Conservation (phyloP, 2,797 vertebrate genomes). For the Coccyzus lansbergi region DNA sequence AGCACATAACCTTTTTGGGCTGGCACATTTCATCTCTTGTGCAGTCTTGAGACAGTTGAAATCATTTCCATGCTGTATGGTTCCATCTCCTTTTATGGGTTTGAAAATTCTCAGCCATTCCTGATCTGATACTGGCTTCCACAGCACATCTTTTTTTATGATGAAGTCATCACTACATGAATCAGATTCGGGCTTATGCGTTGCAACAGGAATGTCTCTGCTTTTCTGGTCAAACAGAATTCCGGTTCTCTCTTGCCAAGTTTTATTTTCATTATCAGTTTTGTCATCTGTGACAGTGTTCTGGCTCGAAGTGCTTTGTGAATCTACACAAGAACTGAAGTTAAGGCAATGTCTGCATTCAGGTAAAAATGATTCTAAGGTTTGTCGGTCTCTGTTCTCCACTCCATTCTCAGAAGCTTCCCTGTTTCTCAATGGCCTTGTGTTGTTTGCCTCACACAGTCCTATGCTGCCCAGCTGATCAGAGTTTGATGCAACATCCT, state of each 20-base stretch:
- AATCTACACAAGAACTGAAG: not conserved
- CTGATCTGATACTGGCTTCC: conserved; percentile 30
- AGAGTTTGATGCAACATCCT: conserved; percentile 20
- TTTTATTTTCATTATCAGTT: not conserved
- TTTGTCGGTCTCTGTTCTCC: not conserved
- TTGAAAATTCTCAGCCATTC: conserved; percentile 76
- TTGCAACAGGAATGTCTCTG: not conserved
- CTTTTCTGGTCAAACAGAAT: not conserved
- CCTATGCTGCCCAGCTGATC: conserved; percentile 40
- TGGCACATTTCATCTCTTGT: not conserved
- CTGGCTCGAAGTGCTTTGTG: not conserved
- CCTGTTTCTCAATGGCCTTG: not conserved
- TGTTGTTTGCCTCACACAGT: not conserved
- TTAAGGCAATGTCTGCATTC: conserved; percentile 1
- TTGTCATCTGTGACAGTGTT: not conserved
- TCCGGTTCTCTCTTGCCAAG: not conserved
- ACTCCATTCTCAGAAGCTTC: not conserved
- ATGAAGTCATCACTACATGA: not conserved
- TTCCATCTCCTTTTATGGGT: conserved; percentile 13
- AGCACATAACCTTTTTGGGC: conserved; percentile 45
- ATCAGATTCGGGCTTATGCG: not conserved
- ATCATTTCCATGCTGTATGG: not conserved
- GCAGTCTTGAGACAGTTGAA: conserved; percentile 1
- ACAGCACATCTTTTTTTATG: not conserved
- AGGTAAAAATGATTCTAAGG: not conserved